These are phyloP conservation scores for Cercopithecus neglectus DNA, from an alignment of 2,797 vertebrate genomes.

Conservation along the genomic window DNA sequence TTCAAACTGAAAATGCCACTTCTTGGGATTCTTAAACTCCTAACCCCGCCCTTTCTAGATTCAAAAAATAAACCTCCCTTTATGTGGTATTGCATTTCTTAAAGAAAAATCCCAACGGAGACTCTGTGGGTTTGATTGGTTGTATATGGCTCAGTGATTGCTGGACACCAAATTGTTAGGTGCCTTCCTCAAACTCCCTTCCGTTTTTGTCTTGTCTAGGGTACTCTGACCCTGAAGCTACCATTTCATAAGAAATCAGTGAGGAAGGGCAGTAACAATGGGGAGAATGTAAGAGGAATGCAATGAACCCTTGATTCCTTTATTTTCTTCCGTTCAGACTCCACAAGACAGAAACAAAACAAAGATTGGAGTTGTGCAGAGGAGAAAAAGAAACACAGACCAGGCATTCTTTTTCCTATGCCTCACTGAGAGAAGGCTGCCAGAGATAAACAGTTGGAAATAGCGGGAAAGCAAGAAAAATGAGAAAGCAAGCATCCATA, in stretches of 20 bases:
- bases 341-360: neutral
- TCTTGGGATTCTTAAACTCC: neutral
- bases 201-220: neutral
- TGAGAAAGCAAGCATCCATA: neutral
- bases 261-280: neutral
- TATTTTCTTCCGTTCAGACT: slow-evolving; percentile 38
- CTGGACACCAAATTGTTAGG: neutral
- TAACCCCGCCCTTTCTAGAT: neutral
- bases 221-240: neutral
- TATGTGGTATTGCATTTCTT: neutral
- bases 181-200: neutral
- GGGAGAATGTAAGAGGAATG: neutral
- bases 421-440: neutral
- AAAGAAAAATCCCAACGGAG: slow-evolving; percentile 2
- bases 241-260: neutral
- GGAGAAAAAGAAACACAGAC: neutral
- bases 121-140: neutral
- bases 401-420: neutral
- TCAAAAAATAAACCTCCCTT: slow-evolving; percentile 50
- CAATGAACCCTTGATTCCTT: neutral
- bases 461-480: neutral
- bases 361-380: neutral
- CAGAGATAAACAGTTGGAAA: slow-evolving; percentile 3
- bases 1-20: neutral
- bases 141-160: neutral